phyloP scores from a whole-genome alignment of 2,113 vertebrate species.

The Epinephelus moara region DNA sequence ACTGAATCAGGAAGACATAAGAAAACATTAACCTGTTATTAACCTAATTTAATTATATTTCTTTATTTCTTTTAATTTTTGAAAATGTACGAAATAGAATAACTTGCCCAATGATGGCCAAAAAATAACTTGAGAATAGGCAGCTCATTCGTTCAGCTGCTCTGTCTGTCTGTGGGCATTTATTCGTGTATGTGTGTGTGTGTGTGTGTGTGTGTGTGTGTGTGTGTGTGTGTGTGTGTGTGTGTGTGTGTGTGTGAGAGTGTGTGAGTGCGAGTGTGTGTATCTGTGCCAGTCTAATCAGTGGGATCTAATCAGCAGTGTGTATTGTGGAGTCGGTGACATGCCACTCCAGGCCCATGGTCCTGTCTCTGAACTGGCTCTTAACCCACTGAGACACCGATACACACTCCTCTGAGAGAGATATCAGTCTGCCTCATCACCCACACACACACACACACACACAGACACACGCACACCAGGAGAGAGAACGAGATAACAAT shows the following conservation, averaged over 20 bases:
- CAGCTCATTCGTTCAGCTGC: not conserved
- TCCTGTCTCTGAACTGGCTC: constrained; percentile 74
- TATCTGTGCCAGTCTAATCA: constrained; percentile 69
- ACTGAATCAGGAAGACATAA: constrained; percentile 8
- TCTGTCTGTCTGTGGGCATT: constrained; percentile 19
- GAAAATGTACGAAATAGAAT: no score
- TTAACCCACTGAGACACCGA: constrained; percentile 76
- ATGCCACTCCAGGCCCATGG: constrained; percentile 76
- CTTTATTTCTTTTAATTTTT: not conserved
- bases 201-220: constrained; percentile 23
- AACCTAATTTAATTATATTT: not conserved
- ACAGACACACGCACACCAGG: constrained; percentile 49
- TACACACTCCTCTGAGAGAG: constrained; percentile 78
- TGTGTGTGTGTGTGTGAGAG: constrained; percentile 2
- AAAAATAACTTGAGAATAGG: not conserved
- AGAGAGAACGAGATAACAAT: constrained; percentile 84
- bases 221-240: no score
- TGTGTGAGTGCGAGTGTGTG: constrained; percentile 7
- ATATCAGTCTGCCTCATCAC: constrained; percentile 82
- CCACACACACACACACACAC: constrained; percentile 59
- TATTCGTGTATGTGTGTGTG: not conserved
- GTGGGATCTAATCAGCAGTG: constrained; percentile 75
- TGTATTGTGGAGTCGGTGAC: constrained; percentile 73
- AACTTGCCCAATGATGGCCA: no score
- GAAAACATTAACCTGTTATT: not conserved